Evolutionary conservation across 1,140 invertebrate genomes (phyloP), one percentile per base, ranked within the genome.

Genomic region (Megalopta genalis): DNA sequence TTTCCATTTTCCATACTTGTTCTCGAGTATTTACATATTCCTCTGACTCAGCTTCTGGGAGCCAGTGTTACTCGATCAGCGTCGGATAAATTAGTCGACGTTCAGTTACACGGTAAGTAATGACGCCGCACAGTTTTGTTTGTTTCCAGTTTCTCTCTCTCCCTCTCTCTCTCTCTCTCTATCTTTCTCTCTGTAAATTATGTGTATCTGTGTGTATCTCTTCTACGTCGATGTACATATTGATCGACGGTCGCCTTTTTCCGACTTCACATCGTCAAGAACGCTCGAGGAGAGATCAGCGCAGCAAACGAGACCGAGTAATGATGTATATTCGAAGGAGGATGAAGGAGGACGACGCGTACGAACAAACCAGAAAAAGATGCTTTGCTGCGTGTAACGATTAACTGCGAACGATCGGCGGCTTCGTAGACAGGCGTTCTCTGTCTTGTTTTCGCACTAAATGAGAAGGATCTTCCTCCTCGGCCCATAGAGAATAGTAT

Each of bases 201-300:
- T 8, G 62, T 59, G 7, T 70, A 7, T 65, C 12, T 77, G 27
- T 82, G 57, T 72, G 54, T 64, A 63, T 57, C 54, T 57, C 54
- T 57, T 57, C 54, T 66, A 75, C 37, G 39, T 69, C 54, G 54
- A 57, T 57, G 8, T n/a, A 57, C 54, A 57, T 57, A 52, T n/a
- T 57, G 18, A 52, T 71, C 77, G 37, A 37, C 52, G 42, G 64
- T 69, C 54, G 59, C 42, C 42, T 77, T 70, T 52, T 64, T 57
- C 37, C 21, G 59, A 52, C 65, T 57, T 77, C 62, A 68, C 66
- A 77, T 79, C 54, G 78, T 59, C 66, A 75, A 83, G 42, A 86
- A 85, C 54, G 67, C 59, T 86, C 81, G 74, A 86, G 84, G 84
- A 86, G 81, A 86, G 75, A 32, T 78, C 68, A 39, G 67, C 63